Percentiles rank a stretch among this genome's conserved stretches.
Evolutionary conservation across 2,113 vertebrate species (phyloP).

Genomic region (Talpa occidentalis): DNA sequence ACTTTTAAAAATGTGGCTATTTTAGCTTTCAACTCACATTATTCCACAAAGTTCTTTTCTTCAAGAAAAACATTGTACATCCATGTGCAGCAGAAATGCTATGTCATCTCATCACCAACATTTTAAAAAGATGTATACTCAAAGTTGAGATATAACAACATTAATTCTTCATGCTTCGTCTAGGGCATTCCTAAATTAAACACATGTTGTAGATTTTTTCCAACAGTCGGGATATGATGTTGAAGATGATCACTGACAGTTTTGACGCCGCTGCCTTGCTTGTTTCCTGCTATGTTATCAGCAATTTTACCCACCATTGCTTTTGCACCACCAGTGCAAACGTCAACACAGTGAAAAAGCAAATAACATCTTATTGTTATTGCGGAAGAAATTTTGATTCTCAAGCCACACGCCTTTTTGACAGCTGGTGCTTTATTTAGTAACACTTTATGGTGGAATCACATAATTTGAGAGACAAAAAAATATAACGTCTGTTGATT

Average conservation of each 20-base stretch:
- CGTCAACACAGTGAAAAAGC: neutral
- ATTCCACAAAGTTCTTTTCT: neutral
- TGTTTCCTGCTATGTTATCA: neutral
- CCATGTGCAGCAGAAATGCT: neutral
- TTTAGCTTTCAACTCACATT: slow-evolving; percentile 29
- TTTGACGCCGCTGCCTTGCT: neutral
- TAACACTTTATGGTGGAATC: slow-evolving; percentile 4
- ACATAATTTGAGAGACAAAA: neutral
- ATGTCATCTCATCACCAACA: neutral
- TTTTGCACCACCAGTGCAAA: neutral
- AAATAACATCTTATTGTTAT: neutral
- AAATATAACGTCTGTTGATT: neutral
- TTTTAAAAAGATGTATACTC: neutral
- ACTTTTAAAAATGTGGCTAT: neutral
- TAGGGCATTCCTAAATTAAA: neutral
- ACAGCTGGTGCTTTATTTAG: neutral
- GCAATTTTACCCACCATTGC: neutral
- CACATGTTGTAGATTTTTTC: neutral
- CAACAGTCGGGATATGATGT: neutral
- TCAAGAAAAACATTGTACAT: neutral
- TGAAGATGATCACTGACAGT: neutral
- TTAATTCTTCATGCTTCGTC: slow-evolving; percentile 7
- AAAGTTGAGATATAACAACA: slow-evolving; percentile 17
- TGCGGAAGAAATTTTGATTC: neutral
- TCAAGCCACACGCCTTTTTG: neutral